Base-by-base conservation (phyloP, 2,888 invertebrate species). In the Gortyna flavago region DNA sequence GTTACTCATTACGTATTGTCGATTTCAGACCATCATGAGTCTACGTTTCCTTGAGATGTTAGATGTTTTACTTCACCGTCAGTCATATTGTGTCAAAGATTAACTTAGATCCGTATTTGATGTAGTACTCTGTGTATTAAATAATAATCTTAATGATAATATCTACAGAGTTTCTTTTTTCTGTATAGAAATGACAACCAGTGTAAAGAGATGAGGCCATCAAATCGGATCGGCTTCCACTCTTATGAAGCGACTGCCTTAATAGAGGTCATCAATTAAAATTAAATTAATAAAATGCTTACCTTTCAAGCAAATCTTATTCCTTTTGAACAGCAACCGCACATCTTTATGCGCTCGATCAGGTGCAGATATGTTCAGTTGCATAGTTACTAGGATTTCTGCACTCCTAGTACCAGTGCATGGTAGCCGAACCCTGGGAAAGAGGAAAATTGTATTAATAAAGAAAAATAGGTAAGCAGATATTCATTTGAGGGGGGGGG, bases 261-360 rank as follows among this genome's bases (percentile, higher is more conserved):
- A 38, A 16, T 16, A 44, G 44, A 44, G 5, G 44, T 5, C 44
- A 44, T 44, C 44, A 44, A 6, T 38, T 41, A 8, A 41, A 11
- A 41, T 41, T 9, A 9, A 41, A 44, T 44, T 44, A 44, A 16
- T 44, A 16, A 16, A 16, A 16, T 16, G 16, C 44, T 44, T 61
- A 69, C 69, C 98, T 97, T 98, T 98, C 84, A 98, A 97, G 93
- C 99, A 99, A 90, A 99, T 98, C 96, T 99, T 99, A 94, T 98
- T 98, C 86, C 99, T 97, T 91, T 98, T 98, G 95, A 99, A 98
- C 88, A 98, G 97, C 78, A 99, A 97, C 86, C 97, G 96, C 18
- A 98, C 98, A 90, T 98, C 97, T 92, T 98, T 97, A 93, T 98
- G 97, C 18, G 97, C 97, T n/a, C 97, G 97, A 81, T 98, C 97